A percentile compares a stretch with the other conserved stretches of the same genome.
phyloP scores from a whole-genome alignment of 2,797 vertebrate species.

The Anguilla megastoma region DNA sequence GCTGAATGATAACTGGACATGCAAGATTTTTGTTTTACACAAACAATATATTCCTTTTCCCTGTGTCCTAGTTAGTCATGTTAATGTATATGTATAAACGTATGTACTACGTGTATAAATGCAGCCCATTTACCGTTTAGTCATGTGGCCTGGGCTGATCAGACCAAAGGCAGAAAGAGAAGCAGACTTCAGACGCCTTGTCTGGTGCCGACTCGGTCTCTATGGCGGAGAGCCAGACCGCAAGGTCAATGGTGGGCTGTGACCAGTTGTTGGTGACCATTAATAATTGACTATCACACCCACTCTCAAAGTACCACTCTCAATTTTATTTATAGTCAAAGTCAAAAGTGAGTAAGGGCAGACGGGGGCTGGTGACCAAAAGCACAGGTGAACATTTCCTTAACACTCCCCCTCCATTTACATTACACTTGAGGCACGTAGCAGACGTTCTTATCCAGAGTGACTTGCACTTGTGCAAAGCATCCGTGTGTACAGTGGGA shows the following conservation, averaged over 20 bases:
- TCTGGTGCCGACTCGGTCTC: neutral
- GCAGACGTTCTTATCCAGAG: neutral
- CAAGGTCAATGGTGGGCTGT: slow-evolving; percentile 5
- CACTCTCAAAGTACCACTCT: neutral
- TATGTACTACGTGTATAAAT: too few relatives aligned
- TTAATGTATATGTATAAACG: too few relatives aligned
- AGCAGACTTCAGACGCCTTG: neutral
- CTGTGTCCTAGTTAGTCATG: neutral
- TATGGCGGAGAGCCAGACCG: neutral
- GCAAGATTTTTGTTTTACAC: neutral
- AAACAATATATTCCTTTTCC: neutral
- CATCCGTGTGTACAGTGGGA: too few relatives aligned
- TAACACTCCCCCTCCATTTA: neutral
- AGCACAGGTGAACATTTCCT: neutral
- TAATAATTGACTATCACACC: neutral
- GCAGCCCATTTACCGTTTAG: too few relatives aligned
- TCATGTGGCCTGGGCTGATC: neutral
- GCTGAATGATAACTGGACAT: neutral
- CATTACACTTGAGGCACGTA: neutral
- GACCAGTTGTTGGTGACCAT: neutral
- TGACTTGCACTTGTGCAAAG: too few relatives aligned
- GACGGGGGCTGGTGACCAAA: neutral
- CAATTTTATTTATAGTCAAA: neutral
- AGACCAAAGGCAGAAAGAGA: neutral
- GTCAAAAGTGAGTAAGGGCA: neutral